Evolutionary conservation across 2,797 vertebrate species (phyloP), one percentile per base, ranked within the genome.

Genomic region (Melopsittacus undulatus): DNA sequence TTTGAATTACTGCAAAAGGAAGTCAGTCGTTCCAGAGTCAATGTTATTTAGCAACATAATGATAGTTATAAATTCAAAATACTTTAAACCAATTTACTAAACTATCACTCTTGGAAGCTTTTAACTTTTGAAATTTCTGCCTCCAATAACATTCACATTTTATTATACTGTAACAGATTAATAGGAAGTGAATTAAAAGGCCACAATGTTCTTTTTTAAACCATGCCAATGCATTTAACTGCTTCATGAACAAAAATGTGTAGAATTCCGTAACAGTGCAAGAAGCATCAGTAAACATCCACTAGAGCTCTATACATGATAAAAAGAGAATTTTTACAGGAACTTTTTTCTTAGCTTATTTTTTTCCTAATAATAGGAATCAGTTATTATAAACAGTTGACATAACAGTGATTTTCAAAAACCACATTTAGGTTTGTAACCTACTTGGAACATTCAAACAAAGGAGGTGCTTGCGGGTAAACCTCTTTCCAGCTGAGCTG

Each of bases 1-100:
- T 98, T 94, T 97, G 96, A 98, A 95, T 98, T 97, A 98, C 85
- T 94, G 94, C 90, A 95, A 94, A 96, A 98, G 98, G 97, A 98
- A 98, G 97, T 95, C 83, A 97, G 84, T 84, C 90, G 91, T 97
- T 98, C 97, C 97, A 98, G 97, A 97, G 94, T 97, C 96, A 97
- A 96, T 96, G 96, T 96, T 97, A 98, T 97, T 98, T 97, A 97
- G 97, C 96, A 97, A 96, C 90, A 95, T 91, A 97, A 97, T 94
- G 94, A 97, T 96, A 97, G 94, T 95, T 97, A 97, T 97, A 98
- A 98, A 98, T 98, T 97, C 92, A 91, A 96, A 97, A 97, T 96
- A 97, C 93, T 97, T 97, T 96, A 97, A 98, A 96, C 76, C 89
- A 93, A 97, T 97, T 97, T 96, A 74, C 62, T 92, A 95, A 97